Base-by-base conservation (phyloP, 2,797 vertebrate genomes). In the Discoglossus pictus region DNA sequence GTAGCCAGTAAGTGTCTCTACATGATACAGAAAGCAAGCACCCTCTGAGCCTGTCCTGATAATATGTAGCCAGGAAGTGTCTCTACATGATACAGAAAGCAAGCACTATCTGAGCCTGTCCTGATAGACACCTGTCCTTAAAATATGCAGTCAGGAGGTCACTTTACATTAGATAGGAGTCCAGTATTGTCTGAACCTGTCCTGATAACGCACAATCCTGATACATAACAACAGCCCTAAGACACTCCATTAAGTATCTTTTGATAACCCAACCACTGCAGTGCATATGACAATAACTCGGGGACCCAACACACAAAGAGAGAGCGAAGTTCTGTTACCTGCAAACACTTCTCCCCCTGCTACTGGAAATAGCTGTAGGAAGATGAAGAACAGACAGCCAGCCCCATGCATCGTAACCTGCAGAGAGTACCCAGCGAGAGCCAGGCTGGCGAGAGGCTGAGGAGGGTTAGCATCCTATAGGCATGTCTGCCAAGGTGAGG, bases 301-400 rank as follows among this genome's bases (percentile, higher is more conserved):
- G 31, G 15, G 11, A 7, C 11, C 40, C 27, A 20, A 18, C 13
- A 34, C 5, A 38, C 6, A 31, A 36, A 6, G 39, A 31, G 36
- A 68, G 12, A 53, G 31, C n/a, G 48, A 61, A 69, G 58, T 61
- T 47, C 27, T 25, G n/a, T 70, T 71, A 71, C 68, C 68, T 71
- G 68, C 60, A 64, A 62, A 64, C 18, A 64, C 68, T 25, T 71
- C 60, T 64, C 60, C 68, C 35, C 53, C 52, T 4, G 61, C 43
- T 27, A 58, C 53, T 20, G 36, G n/a, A 13, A 64, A 64, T 11
- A 71, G 15, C 52, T 64, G 68, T 16, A 71, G 61, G 59, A 71
- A 51, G 38, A 71, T 23, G 60, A 40, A 11, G 24, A 71, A 61
- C 13, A 64, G 68, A 47, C 24, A 35, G 44, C 17, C 25, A 52